phyloP scores from a whole-genome alignment of 2,113 vertebrate genomes.

The Murina feae region DNA sequence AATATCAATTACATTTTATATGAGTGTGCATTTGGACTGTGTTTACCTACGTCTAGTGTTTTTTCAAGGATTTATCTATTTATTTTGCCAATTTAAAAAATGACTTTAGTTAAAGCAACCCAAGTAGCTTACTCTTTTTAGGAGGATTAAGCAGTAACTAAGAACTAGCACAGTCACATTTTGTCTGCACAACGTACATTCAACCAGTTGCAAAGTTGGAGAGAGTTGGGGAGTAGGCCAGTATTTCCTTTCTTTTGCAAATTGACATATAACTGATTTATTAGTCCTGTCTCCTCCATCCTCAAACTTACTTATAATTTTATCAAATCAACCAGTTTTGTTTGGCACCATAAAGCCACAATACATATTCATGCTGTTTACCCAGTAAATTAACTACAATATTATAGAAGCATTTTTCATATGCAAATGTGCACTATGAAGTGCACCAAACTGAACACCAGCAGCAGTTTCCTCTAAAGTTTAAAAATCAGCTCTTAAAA shows the following conservation, averaged over 20 bases:
- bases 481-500: slow-evolving; percentile 42
- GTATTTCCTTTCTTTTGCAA: background rate
- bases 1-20: slow-evolving; percentile 17
- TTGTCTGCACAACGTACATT: background rate
- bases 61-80: slow-evolving; percentile 8
- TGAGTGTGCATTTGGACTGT: background rate
- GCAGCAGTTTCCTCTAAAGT: slow-evolving; percentile 36
- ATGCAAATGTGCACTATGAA: slow-evolving; percentile 21
- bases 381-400: slow-evolving; percentile 31
- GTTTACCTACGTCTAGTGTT: background rate
- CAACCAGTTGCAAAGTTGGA: background rate
- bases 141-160: slow-evolving; percentile 10
- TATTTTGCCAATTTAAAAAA: background rate
- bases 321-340: background rate
- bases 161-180: background rate
- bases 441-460: slow-evolving; percentile 37
- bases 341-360: background rate
- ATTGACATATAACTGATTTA: background rate
- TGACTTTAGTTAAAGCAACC: background rate
- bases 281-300: background rate
- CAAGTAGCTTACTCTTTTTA: background rate
- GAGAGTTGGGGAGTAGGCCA: background rate
- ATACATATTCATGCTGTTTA: slow-evolving; percentile 8
- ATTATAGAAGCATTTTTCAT: slow-evolving; percentile 49
- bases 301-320: background rate